phyloP scores from a whole-genome alignment of 2,888 invertebrate genomes.

The Iselma pallidipennis region DNA sequence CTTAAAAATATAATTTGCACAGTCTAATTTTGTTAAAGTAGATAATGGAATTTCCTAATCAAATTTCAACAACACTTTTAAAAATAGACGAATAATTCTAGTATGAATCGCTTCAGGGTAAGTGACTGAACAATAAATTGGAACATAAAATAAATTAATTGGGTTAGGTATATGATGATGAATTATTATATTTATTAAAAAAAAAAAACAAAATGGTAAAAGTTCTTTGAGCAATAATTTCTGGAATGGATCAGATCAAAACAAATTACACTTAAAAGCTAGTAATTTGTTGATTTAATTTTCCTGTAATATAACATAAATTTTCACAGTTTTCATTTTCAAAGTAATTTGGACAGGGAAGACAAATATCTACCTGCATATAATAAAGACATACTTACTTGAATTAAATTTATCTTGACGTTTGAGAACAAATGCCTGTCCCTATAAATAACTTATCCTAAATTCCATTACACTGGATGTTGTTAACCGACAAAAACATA shows the following conservation, averaged over 20 bases:
- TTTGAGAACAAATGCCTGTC: neutral
- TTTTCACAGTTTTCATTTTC: neutral
- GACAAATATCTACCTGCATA: neutral
- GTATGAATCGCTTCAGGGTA: too few species aligned
- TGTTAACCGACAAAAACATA: neutral
- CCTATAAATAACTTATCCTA: conserved; percentile 4
- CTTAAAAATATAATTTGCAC: neutral
- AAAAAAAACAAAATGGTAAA: too few species aligned
- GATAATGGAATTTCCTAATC: neutral
- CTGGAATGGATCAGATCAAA: too few species aligned
- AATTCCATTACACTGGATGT: neutral
- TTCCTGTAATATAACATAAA: neutral
- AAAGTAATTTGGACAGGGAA: neutral
- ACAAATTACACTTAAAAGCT: neutral
- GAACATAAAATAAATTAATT: too few species aligned
- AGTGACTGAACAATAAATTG: too few species aligned
- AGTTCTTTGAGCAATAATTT: neutral
- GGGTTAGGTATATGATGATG: neutral
- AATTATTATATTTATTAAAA: too few species aligned
- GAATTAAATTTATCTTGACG: conserved; percentile 5
- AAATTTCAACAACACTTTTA: neutral
- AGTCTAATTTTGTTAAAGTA: neutral
- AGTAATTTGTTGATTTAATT: neutral
- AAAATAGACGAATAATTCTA: neutral
- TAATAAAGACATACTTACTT: neutral